Evolutionary conservation across 2,888 invertebrate species (phyloP).

Genomic region (Pegoplata infirma): DNA sequence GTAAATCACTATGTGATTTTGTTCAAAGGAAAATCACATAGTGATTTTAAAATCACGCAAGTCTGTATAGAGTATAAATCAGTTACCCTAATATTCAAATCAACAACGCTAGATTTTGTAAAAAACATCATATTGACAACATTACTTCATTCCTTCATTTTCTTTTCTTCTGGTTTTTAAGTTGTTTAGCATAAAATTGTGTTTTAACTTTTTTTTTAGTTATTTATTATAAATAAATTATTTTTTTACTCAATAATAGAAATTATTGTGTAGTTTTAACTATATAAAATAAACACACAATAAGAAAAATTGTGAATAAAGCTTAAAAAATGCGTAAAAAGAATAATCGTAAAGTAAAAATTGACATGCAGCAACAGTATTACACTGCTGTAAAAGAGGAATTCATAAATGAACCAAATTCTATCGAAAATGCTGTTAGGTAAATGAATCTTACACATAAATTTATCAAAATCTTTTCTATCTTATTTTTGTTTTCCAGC

Average conservation of each 20-base stretch:
- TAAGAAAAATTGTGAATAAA: slow-evolving; percentile 24
- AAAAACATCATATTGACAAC: too few species aligned
- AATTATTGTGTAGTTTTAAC: not conserved
- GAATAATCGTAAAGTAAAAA: slow-evolving; percentile 53
- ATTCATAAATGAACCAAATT: slow-evolving; percentile 14
- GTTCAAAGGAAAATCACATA: too few species aligned
- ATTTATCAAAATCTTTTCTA: not conserved
- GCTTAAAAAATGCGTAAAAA: slow-evolving; percentile 61
- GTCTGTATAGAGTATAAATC: too few species aligned
- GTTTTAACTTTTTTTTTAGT: slow-evolving; percentile 20
- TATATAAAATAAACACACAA: not conserved
- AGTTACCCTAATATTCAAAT: too few species aligned
- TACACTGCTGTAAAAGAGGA: slow-evolving; percentile 48
- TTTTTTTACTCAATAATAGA: not conserved
- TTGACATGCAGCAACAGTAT: slow-evolving; percentile 30
- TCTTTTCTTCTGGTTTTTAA: slow-evolving; percentile 18
- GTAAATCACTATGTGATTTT: too few species aligned
- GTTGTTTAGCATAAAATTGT: slow-evolving; percentile 9
- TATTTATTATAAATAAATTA: slow-evolving; percentile 13
- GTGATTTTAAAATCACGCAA: too few species aligned
- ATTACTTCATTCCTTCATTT: slow-evolving; percentile 5
- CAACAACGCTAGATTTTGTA: too few species aligned
- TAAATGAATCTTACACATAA: not conserved
- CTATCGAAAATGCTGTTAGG: not conserved
- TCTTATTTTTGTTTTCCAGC: slow-evolving; percentile 42